Conservation (phyloP, 2,797 vertebrate species). For the Aotus griseimembra region DNA sequence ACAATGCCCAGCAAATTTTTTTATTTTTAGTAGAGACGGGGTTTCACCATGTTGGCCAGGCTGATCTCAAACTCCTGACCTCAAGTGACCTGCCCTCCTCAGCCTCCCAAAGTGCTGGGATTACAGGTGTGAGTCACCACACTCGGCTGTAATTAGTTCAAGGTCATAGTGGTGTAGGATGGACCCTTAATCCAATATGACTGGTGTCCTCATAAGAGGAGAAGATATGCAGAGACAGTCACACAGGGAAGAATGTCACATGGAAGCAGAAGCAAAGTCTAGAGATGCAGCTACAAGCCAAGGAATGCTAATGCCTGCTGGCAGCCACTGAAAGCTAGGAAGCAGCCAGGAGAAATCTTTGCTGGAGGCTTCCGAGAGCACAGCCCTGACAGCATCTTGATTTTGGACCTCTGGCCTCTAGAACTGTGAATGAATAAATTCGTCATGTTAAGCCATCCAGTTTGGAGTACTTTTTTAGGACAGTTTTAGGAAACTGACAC, state of each 20-base stretch:
- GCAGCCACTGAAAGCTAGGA: background rate
- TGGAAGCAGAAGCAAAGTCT: background rate
- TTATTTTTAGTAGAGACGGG: too few species aligned
- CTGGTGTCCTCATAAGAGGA: background rate
- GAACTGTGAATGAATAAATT: background rate
- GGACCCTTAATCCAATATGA: background rate
- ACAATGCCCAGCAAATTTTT: too few species aligned
- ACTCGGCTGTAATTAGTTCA: too few species aligned
- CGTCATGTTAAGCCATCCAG: background rate
- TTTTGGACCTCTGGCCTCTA: background rate
- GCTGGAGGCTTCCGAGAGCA: background rate
- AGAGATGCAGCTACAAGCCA: fast-evolving
- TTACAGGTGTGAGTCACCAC: too few species aligned
- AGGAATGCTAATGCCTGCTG: too few species aligned
- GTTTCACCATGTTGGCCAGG: too few species aligned
- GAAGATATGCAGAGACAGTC: too few species aligned
- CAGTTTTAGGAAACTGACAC: background rate
- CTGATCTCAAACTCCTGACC: too few species aligned
- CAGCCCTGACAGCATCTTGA: background rate
- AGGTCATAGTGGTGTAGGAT: too few species aligned
- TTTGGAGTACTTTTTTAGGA: background rate
- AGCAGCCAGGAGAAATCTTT: too few species aligned
- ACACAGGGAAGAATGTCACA: background rate
- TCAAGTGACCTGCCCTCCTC: too few species aligned
- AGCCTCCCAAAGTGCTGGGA: too few species aligned